Base-by-base conservation (phyloP, 2,888 invertebrate genomes). In the Drosophila dives region DNA sequence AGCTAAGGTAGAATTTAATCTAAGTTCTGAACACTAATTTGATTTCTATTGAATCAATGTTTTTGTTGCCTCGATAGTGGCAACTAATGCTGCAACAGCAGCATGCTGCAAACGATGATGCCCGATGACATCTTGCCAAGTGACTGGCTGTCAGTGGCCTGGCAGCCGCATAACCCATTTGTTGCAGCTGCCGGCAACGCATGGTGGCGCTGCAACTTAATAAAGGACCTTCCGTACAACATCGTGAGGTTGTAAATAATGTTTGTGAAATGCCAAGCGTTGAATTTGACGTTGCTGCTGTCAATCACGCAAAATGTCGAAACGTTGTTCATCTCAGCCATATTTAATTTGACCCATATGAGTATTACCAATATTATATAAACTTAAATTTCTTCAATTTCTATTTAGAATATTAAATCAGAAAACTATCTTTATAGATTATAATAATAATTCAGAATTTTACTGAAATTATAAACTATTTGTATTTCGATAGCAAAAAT, bases 221-320 rank as follows among this genome's bases (percentile, higher is more conserved):
- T 60, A 68, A 74, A 69, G 70, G 58, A 59, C 64, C 75, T 68
- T 69, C 64, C 78, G 63, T 70, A 72, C 71, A 64, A 78, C 54
- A 74, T 74, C 51, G 55, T 83, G 73, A 64, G 69, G 56, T 75
- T 83, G 84, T 71, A 78, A 78, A 78, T 80, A 86, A 82, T 79
- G 74, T 40, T 75, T 66, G 70, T 65, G 63, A 64, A 70, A 66
- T 65, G 59, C 59, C 61, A 55, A 65, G 59, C 49, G 61, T 60
- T 68, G 73, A 33, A 65, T 73, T 81, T 83, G 76, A 66, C 34
- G 61, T 65, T 64, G 66, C 60, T 40, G 64, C 60, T 68, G 73
- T 70, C 78, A 85, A 72, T 73, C 62, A 63, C 20, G 32, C 49
- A 33, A n/a, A 29, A 34, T 38, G 49, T 29, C 8, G 15, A 38